Percentiles rank a stretch among this genome's conserved stretches.
These are phyloP conservation scores for Indri indri DNA, from an alignment of 2,113 vertebrate genomes.

Conservation along the genomic window DNA sequence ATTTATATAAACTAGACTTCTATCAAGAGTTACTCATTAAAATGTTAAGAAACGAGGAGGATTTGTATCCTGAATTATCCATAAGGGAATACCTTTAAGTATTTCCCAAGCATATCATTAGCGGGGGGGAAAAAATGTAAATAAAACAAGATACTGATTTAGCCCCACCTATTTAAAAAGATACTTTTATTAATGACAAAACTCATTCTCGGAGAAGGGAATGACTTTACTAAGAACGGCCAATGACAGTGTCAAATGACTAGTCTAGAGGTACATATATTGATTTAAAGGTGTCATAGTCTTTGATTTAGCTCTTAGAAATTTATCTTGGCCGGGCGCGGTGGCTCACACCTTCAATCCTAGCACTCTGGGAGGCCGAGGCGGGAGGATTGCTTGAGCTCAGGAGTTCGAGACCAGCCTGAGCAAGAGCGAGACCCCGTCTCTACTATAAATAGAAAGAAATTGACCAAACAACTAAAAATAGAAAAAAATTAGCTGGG, in stretches of 20 bases:
- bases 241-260: not conserved
- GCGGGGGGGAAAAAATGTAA: not conserved
- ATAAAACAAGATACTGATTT: not conserved
- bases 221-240: not conserved
- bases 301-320: constrained; percentile 13
- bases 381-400: too few relatives aligned
- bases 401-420: too few relatives aligned
- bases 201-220: not conserved
- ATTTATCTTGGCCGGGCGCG: too few relatives aligned
- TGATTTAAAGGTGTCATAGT: not conserved
- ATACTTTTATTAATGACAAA: constrained; percentile 3
- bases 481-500: too few relatives aligned
- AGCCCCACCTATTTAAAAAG: not conserved
- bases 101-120: not conserved
- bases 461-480: too few relatives aligned
- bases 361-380: too few relatives aligned
- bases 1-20: not conserved
- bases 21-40: not conserved
- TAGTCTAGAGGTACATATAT: not conserved
- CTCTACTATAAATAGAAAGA: too few relatives aligned
- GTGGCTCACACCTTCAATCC: too few relatives aligned
- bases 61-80: not conserved
- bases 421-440: too few relatives aligned
- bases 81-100: not conserved
- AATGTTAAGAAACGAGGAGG: not conserved